Conservation (phyloP, 1,140 invertebrate genomes). For the Drosophila rhopaloa region DNA sequence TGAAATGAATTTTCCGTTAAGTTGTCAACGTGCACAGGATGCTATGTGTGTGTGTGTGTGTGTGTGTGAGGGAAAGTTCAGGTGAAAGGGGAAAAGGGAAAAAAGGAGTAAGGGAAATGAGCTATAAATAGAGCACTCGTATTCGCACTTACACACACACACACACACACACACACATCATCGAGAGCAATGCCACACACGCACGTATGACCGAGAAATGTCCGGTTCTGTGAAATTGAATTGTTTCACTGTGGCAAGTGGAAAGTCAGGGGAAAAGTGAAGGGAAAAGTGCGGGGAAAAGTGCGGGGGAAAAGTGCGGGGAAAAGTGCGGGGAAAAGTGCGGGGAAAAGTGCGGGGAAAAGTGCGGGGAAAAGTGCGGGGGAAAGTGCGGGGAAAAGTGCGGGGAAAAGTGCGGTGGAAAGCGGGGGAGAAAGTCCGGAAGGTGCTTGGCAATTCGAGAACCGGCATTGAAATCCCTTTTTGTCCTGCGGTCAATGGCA, state of each 20-base stretch:
- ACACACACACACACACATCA: too few species aligned
- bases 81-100: neutral
- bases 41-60: neutral
- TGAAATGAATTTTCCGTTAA: conserved; percentile 74
- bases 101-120: neutral
- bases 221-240: conserved; percentile 39
- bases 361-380: neutral
- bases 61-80: neutral
- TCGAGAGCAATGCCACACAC: conserved; percentile 16
- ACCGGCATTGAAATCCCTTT: conserved; percentile 31
- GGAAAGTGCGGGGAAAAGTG: neutral
- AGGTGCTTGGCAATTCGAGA: conserved; percentile 15
- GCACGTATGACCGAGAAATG: conserved; percentile 35
- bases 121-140: conserved; percentile 42
- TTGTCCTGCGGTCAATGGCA: conserved; percentile 43
- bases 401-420: neutral
- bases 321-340: too few species aligned
- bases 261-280: neutral
- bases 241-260: conserved; percentile 17
- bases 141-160: neutral
- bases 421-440: neutral
- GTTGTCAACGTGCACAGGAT: conserved; percentile 61
- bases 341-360: neutral
- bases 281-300: neutral
- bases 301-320: too few species aligned